These are phyloP conservation scores for Amphipyra tragopoginis DNA, from an alignment of 2,888 invertebrate species.

Conservation along the genomic window DNA sequence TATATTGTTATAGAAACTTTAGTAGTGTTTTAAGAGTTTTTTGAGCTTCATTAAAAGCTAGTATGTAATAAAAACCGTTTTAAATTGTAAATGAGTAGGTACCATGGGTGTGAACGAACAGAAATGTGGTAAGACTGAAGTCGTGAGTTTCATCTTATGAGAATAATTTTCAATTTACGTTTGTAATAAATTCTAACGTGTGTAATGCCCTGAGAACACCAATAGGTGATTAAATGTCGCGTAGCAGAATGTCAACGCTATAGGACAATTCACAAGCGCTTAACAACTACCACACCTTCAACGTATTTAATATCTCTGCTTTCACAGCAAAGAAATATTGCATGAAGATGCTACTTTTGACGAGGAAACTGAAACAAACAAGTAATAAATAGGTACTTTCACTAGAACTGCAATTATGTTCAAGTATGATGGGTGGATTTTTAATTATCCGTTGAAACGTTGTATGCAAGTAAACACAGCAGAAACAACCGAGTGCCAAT, in stretches of 20 bases:
- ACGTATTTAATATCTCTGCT: background rate
- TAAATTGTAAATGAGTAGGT: too few species aligned
- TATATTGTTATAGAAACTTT: too few species aligned
- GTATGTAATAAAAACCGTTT: too few species aligned
- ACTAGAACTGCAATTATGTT: constrained; percentile 22
- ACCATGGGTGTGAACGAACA: background rate
- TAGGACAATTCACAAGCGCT: background rate
- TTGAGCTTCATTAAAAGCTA: too few species aligned
- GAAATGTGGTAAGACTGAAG: background rate
- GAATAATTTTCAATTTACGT: constrained; percentile 18
- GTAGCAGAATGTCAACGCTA: constrained; percentile 4
- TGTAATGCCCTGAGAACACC: constrained; percentile 18
- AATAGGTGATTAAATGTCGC: constrained; percentile 24
- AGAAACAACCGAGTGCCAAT: constrained; percentile 39
- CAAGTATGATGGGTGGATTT: constrained; percentile 31
- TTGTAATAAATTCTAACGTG: constrained; percentile 14
- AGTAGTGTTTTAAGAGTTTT: too few species aligned
- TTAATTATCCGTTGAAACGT: constrained; percentile 42
- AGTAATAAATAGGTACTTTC: constrained; percentile 35
- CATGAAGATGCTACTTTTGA: constrained; percentile 1
- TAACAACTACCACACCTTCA: constrained; percentile 2
- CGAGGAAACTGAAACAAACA: constrained; percentile 10
- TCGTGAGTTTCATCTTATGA: constrained; percentile 1
- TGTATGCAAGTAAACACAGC: constrained; percentile 42
- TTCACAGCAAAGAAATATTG: constrained; percentile 2